Evolutionary conservation across 2,888 invertebrate genomes (phyloP).

Genomic region (Aporophyla lueneburgensis): DNA sequence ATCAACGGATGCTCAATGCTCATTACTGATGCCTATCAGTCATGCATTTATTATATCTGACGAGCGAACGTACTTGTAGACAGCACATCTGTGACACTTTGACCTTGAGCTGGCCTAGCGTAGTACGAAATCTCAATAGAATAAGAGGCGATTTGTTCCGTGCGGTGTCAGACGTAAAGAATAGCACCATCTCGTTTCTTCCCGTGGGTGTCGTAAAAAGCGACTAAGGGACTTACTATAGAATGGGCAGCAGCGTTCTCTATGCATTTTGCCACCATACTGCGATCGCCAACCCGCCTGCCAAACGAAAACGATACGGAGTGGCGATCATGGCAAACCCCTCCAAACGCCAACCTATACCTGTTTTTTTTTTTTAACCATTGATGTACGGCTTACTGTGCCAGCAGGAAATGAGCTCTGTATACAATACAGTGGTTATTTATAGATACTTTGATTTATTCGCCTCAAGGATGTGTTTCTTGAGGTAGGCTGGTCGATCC

Average conservation of each 20-base stretch:
- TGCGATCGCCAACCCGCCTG: too few relatives aligned
- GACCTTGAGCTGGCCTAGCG: too few relatives aligned
- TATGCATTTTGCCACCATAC: too few relatives aligned
- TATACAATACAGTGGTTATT: constrained; percentile 25
- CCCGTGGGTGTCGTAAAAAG: too few relatives aligned
- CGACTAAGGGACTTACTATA: too few relatives aligned
- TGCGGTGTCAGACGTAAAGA: too few relatives aligned
- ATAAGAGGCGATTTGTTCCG: too few relatives aligned
- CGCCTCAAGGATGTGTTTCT: constrained; percentile 5
- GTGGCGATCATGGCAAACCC: too few relatives aligned
- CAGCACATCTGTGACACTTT: not conserved
- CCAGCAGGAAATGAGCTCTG: constrained; percentile 17
- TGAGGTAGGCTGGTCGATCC: not conserved
- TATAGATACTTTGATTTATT: constrained; percentile 7
- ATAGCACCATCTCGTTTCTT: too few relatives aligned
- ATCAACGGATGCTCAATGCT: constrained; percentile 29
- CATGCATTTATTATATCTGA: constrained; percentile 33
- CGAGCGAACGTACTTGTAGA: not conserved
- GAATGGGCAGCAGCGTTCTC: too few relatives aligned
- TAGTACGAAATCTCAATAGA: not conserved
- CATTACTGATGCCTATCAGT: constrained; percentile 46
- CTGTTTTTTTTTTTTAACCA: not conserved
- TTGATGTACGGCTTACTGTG: not conserved
- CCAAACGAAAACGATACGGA: too few relatives aligned
- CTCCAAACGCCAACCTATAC: not conserved